Evolutionary conservation across 2,797 vertebrate species (phyloP).

Genomic region (Enteromius afrohamiltoni): DNA sequence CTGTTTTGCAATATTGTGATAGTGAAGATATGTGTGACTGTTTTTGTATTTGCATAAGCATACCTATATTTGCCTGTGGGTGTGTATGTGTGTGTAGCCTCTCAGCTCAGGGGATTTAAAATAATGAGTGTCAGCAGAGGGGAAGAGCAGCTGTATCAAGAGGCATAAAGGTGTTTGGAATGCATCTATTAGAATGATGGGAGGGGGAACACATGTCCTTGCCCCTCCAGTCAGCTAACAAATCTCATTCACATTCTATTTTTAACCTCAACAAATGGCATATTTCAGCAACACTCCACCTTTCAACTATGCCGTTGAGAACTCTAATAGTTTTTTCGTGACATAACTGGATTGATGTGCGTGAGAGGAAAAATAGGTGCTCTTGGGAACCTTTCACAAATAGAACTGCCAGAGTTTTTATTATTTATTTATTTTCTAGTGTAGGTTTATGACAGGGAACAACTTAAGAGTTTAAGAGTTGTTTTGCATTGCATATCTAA

Average conservation of each 20-base stretch:
- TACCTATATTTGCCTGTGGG: conserved; percentile 6
- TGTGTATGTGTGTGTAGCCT: conserved; percentile 9
- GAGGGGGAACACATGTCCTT: conserved; percentile 48
- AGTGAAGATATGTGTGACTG: neutral
- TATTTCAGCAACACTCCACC: conserved; percentile 30
- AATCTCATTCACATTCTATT: conserved; percentile 58
- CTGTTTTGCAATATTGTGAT: conserved; percentile 7
- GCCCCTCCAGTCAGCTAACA: conserved; percentile 47
- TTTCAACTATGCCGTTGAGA: conserved; percentile 18
- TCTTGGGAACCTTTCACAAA: conserved; percentile 29
- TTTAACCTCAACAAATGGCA: conserved; percentile 54
- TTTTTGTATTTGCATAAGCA: neutral
- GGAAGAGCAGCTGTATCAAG: conserved; percentile 61
- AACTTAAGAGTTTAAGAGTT: conserved; percentile 12
- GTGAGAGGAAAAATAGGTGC: conserved; percentile 6
- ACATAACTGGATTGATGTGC: conserved; percentile 12
- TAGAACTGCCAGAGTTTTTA: neutral
- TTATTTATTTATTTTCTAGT: neutral
- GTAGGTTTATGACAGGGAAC: conserved; percentile 11
- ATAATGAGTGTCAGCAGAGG: conserved; percentile 48
- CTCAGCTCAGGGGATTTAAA: conserved; percentile 37
- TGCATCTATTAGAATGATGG: conserved; percentile 46
- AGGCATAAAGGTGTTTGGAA: conserved; percentile 56
- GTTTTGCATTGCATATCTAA: conserved; percentile 35
- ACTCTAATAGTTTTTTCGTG: conserved; percentile 20